Conservation (phyloP, 2,888 invertebrate species). For the Marasmarcha lunaedactyla region DNA sequence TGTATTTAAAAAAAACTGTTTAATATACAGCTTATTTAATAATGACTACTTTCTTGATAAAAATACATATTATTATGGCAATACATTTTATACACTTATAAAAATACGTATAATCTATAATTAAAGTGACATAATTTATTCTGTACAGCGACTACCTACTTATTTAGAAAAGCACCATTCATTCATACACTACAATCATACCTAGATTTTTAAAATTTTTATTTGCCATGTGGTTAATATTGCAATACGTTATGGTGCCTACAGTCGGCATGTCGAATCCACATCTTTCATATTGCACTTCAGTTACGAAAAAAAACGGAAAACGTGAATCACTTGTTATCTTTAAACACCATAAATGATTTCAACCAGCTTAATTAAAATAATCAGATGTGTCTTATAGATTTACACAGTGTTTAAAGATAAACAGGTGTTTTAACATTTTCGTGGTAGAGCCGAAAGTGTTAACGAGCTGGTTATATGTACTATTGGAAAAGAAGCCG, state of each 20-base stretch:
- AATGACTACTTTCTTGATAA: not conserved
- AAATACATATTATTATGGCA: slow-evolving; percentile 15
- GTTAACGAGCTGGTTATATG: too few relatives aligned
- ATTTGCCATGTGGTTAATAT: slow-evolving; percentile 28
- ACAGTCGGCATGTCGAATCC: too few relatives aligned
- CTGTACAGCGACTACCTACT: slow-evolving; percentile 67
- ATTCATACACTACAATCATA: slow-evolving; percentile 33
- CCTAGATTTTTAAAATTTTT: slow-evolving; percentile 19
- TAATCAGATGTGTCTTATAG: slow-evolving; percentile 15
- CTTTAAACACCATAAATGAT: too few relatives aligned
- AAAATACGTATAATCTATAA: slow-evolving; percentile 35
- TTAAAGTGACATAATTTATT: slow-evolving; percentile 45
- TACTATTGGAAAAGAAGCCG: too few relatives aligned
- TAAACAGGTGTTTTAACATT: too few relatives aligned
- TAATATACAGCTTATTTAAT: not conserved
- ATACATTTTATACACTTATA: slow-evolving; percentile 34
- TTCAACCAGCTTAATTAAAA: too few relatives aligned
- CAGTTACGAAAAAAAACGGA: too few relatives aligned
- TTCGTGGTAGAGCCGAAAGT: too few relatives aligned
- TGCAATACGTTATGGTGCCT: too few relatives aligned
- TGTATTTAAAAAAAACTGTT: too few relatives aligned
- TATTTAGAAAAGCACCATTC: slow-evolving; percentile 57
- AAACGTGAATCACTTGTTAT: too few relatives aligned
- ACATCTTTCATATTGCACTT: too few relatives aligned
- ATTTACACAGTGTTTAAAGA: slow-evolving; percentile 17